Conservation (phyloP, 2,888 invertebrate species). For the Brenthis ino region DNA sequence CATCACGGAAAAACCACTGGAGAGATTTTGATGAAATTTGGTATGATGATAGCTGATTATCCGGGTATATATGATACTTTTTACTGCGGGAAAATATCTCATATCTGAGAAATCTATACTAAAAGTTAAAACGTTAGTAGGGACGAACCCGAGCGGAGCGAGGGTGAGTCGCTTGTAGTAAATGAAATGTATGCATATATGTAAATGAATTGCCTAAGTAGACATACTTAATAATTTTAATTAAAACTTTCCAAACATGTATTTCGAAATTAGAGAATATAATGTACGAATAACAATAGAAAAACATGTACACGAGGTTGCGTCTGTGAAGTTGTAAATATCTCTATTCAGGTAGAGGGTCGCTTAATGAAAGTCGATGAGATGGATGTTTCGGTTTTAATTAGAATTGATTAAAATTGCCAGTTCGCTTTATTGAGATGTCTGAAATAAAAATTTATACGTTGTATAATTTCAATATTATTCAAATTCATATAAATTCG, state of each 20-base stretch:
- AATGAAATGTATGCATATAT: not conserved
- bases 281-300: slow-evolving; percentile 4
- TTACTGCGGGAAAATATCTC: too few relatives aligned
- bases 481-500: not conserved
- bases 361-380: slow-evolving; percentile 66
- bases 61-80: too few relatives aligned
- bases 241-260: slow-evolving; percentile 4
- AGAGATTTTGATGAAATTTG: too few relatives aligned
- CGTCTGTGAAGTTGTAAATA: slow-evolving; percentile 56
- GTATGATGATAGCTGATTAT: too few relatives aligned
- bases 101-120: too few relatives aligned
- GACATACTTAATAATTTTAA: not conserved
- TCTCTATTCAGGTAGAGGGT: slow-evolving; percentile 61
- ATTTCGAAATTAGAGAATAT: not conserved
- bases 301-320: not conserved
- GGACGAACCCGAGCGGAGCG: too few relatives aligned
- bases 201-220: not conserved
- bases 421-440: slow-evolving; percentile 44
- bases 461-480: not conserved
- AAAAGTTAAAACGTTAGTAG: too few relatives aligned
- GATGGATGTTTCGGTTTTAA: slow-evolving; percentile 66
- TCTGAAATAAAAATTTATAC: slow-evolving; percentile 15
- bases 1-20: too few relatives aligned
- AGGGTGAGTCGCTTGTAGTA: too few relatives aligned
- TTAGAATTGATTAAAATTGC: slow-evolving; percentile 64